Conservation (phyloP, 2,797 vertebrate species). For the Apogon talboti region DNA sequence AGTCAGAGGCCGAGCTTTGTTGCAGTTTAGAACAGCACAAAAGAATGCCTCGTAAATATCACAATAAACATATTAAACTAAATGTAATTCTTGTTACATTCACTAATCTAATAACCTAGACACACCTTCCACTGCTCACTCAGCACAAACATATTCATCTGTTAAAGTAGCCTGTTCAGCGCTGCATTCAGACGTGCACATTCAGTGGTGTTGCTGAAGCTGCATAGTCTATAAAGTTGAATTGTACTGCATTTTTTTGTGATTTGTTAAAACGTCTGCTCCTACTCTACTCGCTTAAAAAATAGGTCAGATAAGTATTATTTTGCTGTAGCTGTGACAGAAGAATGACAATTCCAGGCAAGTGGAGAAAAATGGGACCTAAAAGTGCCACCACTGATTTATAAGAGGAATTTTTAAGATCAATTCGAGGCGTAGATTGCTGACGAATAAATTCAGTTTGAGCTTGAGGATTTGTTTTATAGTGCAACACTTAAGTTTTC, state of each 20-base stretch:
- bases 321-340: slow-evolving; percentile 37
- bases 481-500: slow-evolving; percentile 13
- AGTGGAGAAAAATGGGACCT: slow-evolving; percentile 10
- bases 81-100: slow-evolving; percentile 24
- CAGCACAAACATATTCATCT: slow-evolving; percentile 57
- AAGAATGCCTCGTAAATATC: slow-evolving; percentile 14
- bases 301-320: slow-evolving; percentile 38
- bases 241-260: slow-evolving; percentile 33
- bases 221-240: slow-evolving; percentile 32
- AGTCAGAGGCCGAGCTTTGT: slow-evolving; percentile 1
- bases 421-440: too few relatives aligned
- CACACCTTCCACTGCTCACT: slow-evolving; percentile 41
- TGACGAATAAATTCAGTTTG: too few relatives aligned
- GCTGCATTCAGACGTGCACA: slow-evolving; percentile 22
- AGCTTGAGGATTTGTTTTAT: background rate
- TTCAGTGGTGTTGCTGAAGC: slow-evolving; percentile 18
- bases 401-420: slow-evolving; percentile 4
- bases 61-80: slow-evolving; percentile 12
- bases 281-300: slow-evolving; percentile 13
- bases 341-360: slow-evolving; percentile 26
- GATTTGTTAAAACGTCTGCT: slow-evolving; percentile 29
- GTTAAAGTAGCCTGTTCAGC: slow-evolving; percentile 15
- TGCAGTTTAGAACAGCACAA: slow-evolving; percentile 27
- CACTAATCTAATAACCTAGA: slow-evolving; percentile 40
- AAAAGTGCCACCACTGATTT: background rate